phyloP scores from a whole-genome alignment of 2,888 invertebrate genomes.

The Melipona beecheii region DNA sequence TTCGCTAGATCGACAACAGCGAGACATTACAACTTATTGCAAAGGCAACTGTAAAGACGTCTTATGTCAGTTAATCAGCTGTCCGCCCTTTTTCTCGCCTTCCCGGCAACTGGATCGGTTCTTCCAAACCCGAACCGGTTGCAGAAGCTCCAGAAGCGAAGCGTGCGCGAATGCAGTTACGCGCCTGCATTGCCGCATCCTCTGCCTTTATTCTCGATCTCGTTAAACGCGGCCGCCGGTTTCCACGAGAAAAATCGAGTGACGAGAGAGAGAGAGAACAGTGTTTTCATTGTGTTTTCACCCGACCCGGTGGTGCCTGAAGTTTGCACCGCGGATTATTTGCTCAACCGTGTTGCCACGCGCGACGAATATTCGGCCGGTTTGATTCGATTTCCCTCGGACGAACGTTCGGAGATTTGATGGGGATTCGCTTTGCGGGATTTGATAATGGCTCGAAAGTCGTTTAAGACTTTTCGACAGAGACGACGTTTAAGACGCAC shows the following conservation, averaged over 20 bases:
- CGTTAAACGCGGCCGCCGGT: constrained; percentile 55
- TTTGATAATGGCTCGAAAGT: not conserved
- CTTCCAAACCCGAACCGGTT: constrained; percentile 27
- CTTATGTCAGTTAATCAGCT: not conserved
- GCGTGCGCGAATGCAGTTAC: constrained; percentile 34
- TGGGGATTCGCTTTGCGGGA: not conserved
- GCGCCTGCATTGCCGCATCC: constrained; percentile 65
- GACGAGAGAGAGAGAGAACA: not conserved
- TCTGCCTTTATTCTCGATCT: constrained; percentile 66
- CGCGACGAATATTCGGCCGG: not conserved
- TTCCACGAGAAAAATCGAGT: constrained; percentile 23
- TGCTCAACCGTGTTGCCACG: not conserved
- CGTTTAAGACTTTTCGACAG: too few species aligned
- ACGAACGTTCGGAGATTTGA: not conserved
- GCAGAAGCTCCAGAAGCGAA: constrained; percentile 4
- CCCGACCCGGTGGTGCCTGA: not conserved
- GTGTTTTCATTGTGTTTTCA: not conserved
- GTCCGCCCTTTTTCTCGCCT: not conserved
- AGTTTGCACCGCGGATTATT: not conserved
- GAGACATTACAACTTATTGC: too few species aligned
- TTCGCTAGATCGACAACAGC: too few species aligned
- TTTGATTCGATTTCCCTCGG: not conserved
- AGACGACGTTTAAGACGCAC: too few species aligned
- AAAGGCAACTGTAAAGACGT: too few species aligned
- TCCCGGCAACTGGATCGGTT: not conserved